Evolutionary conservation across 2,113 vertebrate species (phyloP).

Genomic region (Scophthalmus maximus): DNA sequence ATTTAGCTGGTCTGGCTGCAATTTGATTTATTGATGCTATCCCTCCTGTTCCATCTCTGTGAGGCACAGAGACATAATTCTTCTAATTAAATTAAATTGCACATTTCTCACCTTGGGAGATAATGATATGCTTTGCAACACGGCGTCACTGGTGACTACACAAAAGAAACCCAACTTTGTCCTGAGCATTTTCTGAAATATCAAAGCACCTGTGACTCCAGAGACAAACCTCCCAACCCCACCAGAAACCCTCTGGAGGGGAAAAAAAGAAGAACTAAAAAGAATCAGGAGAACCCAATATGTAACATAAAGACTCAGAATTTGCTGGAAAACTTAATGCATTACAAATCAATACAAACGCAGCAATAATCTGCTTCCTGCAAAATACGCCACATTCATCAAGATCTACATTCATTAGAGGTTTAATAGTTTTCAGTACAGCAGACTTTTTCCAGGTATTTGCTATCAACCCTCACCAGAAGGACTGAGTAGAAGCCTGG

Average conservation of each 20-base stretch:
- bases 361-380: not conserved
- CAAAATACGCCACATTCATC: slow-evolving; percentile 11
- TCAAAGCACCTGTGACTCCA: not conserved
- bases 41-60: not conserved
- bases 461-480: slow-evolving; percentile 85
- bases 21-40: slow-evolving; percentile 22
- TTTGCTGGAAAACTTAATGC: too few species aligned
- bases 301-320: not conserved
- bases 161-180: slow-evolving; percentile 6
- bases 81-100: slow-evolving; percentile 3
- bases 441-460: slow-evolving; percentile 18
- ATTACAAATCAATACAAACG: not conserved
- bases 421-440: not conserved
- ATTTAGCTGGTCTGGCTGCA: not conserved
- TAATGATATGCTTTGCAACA: slow-evolving; percentile 11
- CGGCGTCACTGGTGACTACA: not conserved
- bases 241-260: not conserved
- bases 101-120: not conserved
- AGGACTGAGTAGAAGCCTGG: slow-evolving; percentile 97
- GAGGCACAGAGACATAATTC: slow-evolving; percentile 4
- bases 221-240: not conserved
- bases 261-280: too few species aligned
- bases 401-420: not conserved
- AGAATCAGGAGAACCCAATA: too few species aligned
- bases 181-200: not conserved